These are phyloP conservation scores for Parazoanthus swiftii DNA, from an alignment of 92 coral and sea anemone species.

Conservation along the genomic window DNA sequence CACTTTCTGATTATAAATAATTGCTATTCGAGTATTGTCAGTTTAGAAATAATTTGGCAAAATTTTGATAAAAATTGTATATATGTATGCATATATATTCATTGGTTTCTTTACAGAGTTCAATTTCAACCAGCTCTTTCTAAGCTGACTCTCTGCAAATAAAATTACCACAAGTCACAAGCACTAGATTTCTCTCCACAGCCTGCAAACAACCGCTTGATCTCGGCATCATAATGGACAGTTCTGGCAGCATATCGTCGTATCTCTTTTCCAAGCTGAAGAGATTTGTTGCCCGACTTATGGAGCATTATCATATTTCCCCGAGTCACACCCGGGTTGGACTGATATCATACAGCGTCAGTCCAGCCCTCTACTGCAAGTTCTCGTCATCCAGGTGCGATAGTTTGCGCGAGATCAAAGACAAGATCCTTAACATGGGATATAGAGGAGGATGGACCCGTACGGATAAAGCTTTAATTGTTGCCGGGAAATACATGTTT, in stretches of 20 bases:
- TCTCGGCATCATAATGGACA: slow-evolving; percentile 42
- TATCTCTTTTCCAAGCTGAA: slow-evolving; percentile 9
- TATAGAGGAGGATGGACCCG: slow-evolving; percentile 29
- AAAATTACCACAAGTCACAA: background rate
- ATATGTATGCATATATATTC: no score
- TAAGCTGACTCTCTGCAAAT: no score
- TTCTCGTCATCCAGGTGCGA: slow-evolving; percentile 33
- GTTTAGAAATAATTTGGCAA: no score
- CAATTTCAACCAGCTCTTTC: no score
- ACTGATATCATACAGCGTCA: slow-evolving; percentile 23
- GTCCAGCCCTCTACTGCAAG: slow-evolving; percentile 24
- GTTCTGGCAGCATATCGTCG: slow-evolving; percentile 20
- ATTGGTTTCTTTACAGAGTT: no score
- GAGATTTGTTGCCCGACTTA: slow-evolving; percentile 23
- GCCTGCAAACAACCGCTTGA: slow-evolving; percentile 37
- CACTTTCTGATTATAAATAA: no score
- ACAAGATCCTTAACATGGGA: slow-evolving; percentile 13
- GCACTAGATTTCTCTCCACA: background rate
- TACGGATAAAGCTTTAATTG: slow-evolving; percentile 16
- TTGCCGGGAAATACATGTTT: slow-evolving; percentile 10
- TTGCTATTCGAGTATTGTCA: no score
- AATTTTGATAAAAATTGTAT: no score
- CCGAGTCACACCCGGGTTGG: slow-evolving; percentile 23
- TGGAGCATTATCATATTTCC: slow-evolving; percentile 25
- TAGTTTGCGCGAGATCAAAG: slow-evolving; percentile 2